A percentile compares a stretch with the other conserved stretches of the same genome.
phyloP scores from a whole-genome alignment of 2,888 invertebrate genomes.

The Plusia festucae region DNA sequence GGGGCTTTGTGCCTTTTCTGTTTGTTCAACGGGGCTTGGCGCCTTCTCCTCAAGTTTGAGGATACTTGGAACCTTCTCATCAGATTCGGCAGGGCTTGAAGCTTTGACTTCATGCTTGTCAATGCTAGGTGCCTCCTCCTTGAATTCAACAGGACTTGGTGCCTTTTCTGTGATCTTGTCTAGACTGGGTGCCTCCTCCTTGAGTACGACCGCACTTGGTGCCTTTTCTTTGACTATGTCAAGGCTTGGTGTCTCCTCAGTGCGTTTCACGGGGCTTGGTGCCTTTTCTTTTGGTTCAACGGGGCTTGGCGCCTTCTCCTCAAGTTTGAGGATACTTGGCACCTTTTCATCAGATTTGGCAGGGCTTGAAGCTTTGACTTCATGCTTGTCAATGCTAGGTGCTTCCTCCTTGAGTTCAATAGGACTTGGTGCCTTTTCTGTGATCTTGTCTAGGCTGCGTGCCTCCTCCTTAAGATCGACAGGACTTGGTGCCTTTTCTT shows the following conservation, averaged over 20 bases:
- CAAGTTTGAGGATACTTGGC: constrained; percentile 18
- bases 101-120: constrained; percentile 17
- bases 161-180: background rate
- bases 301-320: constrained; percentile 9
- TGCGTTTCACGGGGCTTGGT: background rate
- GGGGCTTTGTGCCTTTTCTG: constrained; percentile 14
- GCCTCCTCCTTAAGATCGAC: constrained; percentile 8
- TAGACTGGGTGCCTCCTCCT: constrained; percentile 12
- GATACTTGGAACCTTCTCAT: constrained; percentile 9
- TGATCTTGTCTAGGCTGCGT: too few relatives aligned
- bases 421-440: constrained; percentile 3
- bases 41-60: constrained; percentile 17
- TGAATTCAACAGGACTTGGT: background rate
- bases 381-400: constrained; percentile 7
- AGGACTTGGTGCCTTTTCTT: constrained; percentile 12
- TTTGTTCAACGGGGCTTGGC: constrained; percentile 7
- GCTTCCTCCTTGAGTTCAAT: background rate
- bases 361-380: constrained; percentile 5
- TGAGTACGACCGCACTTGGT: background rate
- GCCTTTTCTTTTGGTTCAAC: background rate
- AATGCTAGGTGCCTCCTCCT: constrained; percentile 10
- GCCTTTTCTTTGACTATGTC: background rate
- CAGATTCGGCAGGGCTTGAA: constrained; percentile 6
- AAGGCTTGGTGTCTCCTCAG: background rate
- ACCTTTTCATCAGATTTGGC: constrained; percentile 1